A percentile compares a stretch with the other conserved stretches of the same genome.
phyloP scores from a whole-genome alignment of 2,888 invertebrate genomes.

The Tanypteryx hageni region DNA sequence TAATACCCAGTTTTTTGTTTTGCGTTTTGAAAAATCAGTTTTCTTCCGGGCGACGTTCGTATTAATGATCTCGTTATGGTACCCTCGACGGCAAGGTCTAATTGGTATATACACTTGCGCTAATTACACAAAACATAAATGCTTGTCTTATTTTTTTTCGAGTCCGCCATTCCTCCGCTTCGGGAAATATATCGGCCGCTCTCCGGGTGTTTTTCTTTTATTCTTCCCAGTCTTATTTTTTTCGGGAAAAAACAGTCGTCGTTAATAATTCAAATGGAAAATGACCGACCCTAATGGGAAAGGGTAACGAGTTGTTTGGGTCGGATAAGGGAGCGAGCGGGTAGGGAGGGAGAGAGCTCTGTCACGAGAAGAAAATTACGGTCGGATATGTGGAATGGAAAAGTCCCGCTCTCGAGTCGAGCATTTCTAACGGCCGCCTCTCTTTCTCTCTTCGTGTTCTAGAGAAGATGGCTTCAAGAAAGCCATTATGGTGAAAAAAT shows the following conservation, averaged over 20 bases:
- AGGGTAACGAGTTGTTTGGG: slow-evolving; percentile 49
- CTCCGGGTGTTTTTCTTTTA: not conserved
- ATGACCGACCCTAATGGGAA: slow-evolving; percentile 57
- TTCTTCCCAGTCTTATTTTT: not conserved
- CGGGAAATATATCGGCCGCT: slow-evolving; percentile 37
- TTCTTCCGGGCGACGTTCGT: slow-evolving; percentile 4
- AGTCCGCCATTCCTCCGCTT: slow-evolving; percentile 18
- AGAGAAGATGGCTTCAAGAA: no score
- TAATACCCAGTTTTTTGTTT: not conserved
- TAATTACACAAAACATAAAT: slow-evolving; percentile 43
- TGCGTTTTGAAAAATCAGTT: slow-evolving; percentile 4
- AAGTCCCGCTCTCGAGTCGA: not conserved
- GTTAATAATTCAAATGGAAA: slow-evolving; percentile 62
- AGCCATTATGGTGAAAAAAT: not conserved
- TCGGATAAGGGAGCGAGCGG: not conserved
- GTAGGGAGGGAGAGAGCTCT: not conserved
- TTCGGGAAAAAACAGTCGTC: not conserved
- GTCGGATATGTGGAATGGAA: not conserved
- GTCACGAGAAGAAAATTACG: slow-evolving; percentile 25
- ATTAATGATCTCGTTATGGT: slow-evolving; percentile 47
- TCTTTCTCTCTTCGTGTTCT: no score
- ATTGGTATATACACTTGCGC: slow-evolving; percentile 59
- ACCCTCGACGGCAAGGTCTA: not conserved
- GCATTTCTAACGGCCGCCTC: not conserved
- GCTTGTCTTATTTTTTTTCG: slow-evolving; percentile 29